Conservation (phyloP, 2,888 invertebrate species). For the Ornithoptera alexandrae region DNA sequence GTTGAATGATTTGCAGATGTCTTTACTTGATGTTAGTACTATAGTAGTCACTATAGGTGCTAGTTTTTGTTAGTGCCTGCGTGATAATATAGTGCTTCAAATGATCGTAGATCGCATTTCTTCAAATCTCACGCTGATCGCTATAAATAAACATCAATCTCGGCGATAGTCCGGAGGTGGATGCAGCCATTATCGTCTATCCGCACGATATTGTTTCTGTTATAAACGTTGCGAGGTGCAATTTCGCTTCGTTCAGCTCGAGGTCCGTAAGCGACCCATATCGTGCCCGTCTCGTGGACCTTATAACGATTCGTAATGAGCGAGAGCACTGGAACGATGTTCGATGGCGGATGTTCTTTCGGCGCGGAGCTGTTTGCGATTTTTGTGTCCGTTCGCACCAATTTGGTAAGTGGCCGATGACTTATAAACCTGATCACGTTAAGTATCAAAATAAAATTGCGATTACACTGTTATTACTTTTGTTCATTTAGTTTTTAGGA, state of each 20-base stretch:
- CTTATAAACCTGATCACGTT: constrained; percentile 31
- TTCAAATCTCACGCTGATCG: constrained; percentile 11
- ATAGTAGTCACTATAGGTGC: not conserved
- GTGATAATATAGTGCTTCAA: not conserved
- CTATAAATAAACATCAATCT: constrained; percentile 22
- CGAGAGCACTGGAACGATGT: constrained; percentile 12
- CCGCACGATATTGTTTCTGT: constrained; percentile 18
- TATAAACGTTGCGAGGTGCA: constrained; percentile 14
- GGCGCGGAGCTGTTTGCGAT: constrained; percentile 33
- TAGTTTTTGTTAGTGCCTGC: not conserved
- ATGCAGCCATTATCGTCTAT: constrained; percentile 12
- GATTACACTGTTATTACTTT: constrained; percentile 23
- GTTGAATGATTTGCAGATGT: too few species aligned
- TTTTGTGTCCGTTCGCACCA: constrained; percentile 37
- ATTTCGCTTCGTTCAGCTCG: constrained; percentile 10
- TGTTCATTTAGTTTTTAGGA: constrained; percentile 6
- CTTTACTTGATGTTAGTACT: too few species aligned
- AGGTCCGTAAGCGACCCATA: constrained; percentile 19
- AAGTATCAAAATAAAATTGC: constrained; percentile 19
- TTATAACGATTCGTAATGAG: constrained; percentile 1
- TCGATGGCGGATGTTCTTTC: constrained; percentile 37
- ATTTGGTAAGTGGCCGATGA: constrained; percentile 38
- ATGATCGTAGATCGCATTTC: not conserved
- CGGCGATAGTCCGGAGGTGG: constrained; percentile 1
- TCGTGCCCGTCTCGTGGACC: constrained; percentile 29